Evolutionary conservation across 2,888 invertebrate species (phyloP).

Genomic region (Actias luna): DNA sequence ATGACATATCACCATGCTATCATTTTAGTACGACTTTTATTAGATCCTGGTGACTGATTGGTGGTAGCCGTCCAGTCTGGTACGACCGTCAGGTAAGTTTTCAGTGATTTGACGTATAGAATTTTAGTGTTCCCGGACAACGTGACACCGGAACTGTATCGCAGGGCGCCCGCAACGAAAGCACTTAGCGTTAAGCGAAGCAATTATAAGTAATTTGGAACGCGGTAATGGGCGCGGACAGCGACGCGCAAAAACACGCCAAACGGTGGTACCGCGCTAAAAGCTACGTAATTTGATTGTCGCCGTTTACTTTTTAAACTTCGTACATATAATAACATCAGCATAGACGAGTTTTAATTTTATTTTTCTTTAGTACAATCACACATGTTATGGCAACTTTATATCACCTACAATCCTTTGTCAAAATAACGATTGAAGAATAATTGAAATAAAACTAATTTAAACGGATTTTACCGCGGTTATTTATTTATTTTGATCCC

Average conservation of each 20-base stretch:
- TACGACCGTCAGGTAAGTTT: no score
- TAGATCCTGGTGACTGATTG: no score
- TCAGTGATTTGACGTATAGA: not conserved
- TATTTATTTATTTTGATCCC: no score
- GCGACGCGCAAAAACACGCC: conserved; percentile 79
- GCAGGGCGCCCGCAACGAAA: conserved; percentile 71
- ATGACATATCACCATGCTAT: no score
- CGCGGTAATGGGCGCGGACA: conserved; percentile 78
- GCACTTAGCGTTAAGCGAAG: conserved; percentile 81
- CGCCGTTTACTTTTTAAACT: conserved; percentile 71
- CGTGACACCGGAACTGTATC: conserved; percentile 52
- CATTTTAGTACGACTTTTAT: no score
- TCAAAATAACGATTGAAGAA: no score
- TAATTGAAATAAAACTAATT: no score
- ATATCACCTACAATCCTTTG: no score
- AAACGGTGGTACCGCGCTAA: conserved; percentile 77
- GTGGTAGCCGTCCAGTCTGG: no score
- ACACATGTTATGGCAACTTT: no score
- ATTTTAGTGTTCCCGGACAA: not conserved
- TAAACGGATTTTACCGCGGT: no score
- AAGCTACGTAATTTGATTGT: conserved; percentile 80
- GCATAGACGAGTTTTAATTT: conserved; percentile 27
- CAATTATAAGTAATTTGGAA: conserved; percentile 81
- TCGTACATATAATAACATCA: conserved; percentile 30
- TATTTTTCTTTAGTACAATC: no score